Conservation (phyloP, 2,888 invertebrate species). For the Ypsolopha sequella region DNA sequence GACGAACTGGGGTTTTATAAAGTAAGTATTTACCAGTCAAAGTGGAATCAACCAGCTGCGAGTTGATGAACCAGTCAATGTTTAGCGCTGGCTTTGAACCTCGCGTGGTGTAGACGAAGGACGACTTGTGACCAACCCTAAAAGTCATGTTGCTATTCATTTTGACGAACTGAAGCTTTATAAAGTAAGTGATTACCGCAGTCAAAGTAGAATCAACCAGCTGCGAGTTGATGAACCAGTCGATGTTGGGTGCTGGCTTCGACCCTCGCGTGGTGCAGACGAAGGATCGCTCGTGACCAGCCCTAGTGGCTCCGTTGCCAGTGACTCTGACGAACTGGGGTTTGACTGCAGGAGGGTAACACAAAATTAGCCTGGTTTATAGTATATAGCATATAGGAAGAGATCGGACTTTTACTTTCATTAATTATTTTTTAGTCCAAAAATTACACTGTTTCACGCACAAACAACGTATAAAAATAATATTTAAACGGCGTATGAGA, state of each 20-base stretch:
- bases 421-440: too few relatives aligned
- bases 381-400: too few relatives aligned
- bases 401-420: too few relatives aligned
- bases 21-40: constrained; percentile 32
- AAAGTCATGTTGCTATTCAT: not conserved
- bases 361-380: too few relatives aligned
- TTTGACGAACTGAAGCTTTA: constrained; percentile 28
- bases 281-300: constrained; percentile 79
- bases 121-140: constrained; percentile 74
- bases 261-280: constrained; percentile 87
- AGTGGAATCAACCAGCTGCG: constrained; percentile 42
- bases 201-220: constrained; percentile 54
- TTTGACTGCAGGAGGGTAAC: constrained; percentile 72
- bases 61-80: constrained; percentile 75
- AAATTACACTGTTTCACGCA: too few relatives aligned
- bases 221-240: constrained; percentile 80
- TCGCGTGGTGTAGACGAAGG: constrained; percentile 81
- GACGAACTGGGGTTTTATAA: constrained; percentile 81
- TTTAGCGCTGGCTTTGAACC: constrained; percentile 70
- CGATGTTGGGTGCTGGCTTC: constrained; percentile 84
- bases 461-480: too few relatives aligned
- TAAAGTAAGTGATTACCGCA: constrained; percentile 25
- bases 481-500: too few relatives aligned
- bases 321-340: constrained; percentile 81
- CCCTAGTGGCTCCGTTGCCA: constrained; percentile 78